Percentiles rank a stretch among this genome's conserved stretches.
Conservation (phyloP, 1,140 invertebrate genomes). For the Micrasema minimum region DNA sequence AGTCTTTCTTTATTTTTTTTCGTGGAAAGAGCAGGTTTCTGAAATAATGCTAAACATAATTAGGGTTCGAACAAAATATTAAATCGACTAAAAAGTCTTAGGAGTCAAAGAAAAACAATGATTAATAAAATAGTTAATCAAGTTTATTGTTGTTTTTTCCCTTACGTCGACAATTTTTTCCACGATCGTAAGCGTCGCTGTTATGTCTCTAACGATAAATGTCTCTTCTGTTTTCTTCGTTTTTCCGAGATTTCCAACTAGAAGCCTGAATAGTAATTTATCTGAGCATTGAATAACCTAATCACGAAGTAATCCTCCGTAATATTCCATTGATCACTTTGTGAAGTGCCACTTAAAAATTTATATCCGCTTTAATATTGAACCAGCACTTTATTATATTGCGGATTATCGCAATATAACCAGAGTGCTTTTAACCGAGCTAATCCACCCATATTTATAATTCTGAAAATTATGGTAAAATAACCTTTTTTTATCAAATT, state of each 20-base stretch:
- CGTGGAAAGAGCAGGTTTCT: no score
- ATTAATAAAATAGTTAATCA: no score
- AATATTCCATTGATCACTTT: constrained; percentile 21
- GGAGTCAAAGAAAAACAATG: no score
- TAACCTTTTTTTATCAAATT: not conserved
- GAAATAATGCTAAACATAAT: no score
- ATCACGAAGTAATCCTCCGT: constrained; percentile 4
- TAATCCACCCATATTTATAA: not conserved
- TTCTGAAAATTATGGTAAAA: not conserved
- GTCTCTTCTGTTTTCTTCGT: not conserved
- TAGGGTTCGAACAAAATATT: no score
- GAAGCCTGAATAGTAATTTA: constrained; percentile 3
- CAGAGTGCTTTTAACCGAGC: no score
- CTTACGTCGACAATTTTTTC: no score
- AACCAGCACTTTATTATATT: no score
- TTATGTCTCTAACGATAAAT: not conserved
- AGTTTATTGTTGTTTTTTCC: no score
- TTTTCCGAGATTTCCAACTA: not conserved
- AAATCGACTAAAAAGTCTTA: no score
- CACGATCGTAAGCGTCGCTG: not conserved
- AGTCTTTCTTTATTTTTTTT: no score
- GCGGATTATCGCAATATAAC: no score
- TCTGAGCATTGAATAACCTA: constrained; percentile 1
- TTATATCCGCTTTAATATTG: not conserved
- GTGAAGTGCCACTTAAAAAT: not conserved